phyloP scores from a whole-genome alignment of 2,888 invertebrate genomes.

The Blera fallax region DNA sequence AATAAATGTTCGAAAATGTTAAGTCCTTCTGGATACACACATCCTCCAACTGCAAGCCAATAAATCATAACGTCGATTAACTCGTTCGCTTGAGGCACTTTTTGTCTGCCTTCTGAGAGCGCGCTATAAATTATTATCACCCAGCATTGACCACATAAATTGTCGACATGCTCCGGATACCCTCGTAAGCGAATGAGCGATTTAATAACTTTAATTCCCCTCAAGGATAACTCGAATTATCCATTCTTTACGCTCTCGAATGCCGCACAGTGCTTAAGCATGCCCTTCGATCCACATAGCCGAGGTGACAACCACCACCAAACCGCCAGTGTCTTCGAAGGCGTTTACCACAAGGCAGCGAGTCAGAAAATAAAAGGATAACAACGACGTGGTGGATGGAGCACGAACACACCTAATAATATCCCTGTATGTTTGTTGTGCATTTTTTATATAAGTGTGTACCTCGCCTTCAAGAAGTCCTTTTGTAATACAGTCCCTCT shows the following conservation, averaged over 20 bases:
- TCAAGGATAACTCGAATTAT: constrained; percentile 43
- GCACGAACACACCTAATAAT: constrained; percentile 41
- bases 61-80: constrained; percentile 62
- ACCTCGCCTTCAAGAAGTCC: not conserved
- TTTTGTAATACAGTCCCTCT: constrained; percentile 35
- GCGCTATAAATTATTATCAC: constrained; percentile 67
- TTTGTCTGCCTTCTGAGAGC: constrained; percentile 5
- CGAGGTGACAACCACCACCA: constrained; percentile 36
- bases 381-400: constrained; percentile 26
- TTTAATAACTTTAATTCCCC: constrained; percentile 57
- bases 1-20: not conserved
- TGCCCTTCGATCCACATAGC: not conserved
- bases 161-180: constrained; percentile 18
- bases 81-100: constrained; percentile 43
- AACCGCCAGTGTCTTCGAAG: constrained; percentile 5
- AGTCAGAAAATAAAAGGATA: constrained; percentile 32
- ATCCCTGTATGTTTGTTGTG: constrained; percentile 42
- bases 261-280: not conserved
- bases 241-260: constrained; percentile 41
- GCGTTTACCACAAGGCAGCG: constrained; percentile 5
- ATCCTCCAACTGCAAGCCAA: not conserved
- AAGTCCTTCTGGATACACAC: not conserved
- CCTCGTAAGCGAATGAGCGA: constrained; percentile 18
- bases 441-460: constrained; percentile 19
- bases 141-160: constrained; percentile 62